Base-by-base conservation (phyloP, 2,113 vertebrate species). In the Brachirus orientalis region DNA sequence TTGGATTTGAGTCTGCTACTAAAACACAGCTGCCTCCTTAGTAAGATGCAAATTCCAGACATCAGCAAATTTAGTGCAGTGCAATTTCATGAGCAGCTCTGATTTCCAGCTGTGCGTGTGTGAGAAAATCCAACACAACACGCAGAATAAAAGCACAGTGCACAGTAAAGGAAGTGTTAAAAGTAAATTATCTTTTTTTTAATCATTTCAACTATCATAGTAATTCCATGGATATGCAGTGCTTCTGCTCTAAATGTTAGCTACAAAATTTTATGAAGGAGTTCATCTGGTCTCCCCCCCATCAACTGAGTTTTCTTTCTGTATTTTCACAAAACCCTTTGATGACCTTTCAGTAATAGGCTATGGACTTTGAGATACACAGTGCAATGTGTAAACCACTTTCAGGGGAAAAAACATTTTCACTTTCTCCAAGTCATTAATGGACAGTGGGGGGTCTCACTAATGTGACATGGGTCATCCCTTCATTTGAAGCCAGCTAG, bases 291-390 rank as follows among this genome's bases (percentile, higher is more conserved):
- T 53, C 77, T 77, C 43, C 41, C 22, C 17, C 59, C 63, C 69
- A 74, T 52, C 33, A 18, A 58, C 67, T 53, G 67, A 74, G 62
- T 47, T 48, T 66, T 68, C 56, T 55, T 65, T 46, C 48, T 48
- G 58, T 50, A 63, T 82, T 65, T 74, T 45, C 41, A 71, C 64
- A 61, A n/a, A 82, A 72, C 63, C 64, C 75, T 90, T 88, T 83
- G 83, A 90, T 87, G 77, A 86, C 84, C 83, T 77, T 75, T 82
- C 73, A 70, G 65, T 80, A 82, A 86, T 72, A 58, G 74, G 60
- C 69, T 61, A 63, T 77, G 41, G 47, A 53, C 75, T 73, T 62
- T 62, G 66, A 83, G 58, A 65, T 61, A 73, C 61, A 82, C 72
- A 54, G 45, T 7, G 36, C 50, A 51, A 71, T 63, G 65, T 66